Percentiles rank a stretch among this genome's conserved stretches.
Conservation (phyloP, 2,113 vertebrate species). For the Xiphophorus couchianus region DNA sequence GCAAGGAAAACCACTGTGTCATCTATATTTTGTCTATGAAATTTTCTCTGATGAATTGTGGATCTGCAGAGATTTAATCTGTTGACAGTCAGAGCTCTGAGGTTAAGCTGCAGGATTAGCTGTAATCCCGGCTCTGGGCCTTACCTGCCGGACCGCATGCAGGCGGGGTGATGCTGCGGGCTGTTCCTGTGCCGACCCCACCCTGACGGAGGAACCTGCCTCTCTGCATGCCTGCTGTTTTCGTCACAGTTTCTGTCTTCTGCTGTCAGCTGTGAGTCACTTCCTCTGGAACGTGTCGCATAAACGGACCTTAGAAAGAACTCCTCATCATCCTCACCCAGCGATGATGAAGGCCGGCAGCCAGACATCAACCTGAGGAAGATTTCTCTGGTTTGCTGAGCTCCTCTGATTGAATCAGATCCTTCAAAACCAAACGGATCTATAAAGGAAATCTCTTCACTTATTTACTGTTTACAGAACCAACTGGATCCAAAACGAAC, state of each 20-base stretch:
- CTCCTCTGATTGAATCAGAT: not conserved
- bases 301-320: not conserved
- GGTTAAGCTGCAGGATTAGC: not conserved
- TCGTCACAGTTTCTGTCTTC: not conserved
- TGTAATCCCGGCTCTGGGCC: no score
- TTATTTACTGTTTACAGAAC: no score
- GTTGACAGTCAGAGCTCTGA: not conserved
- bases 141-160: not conserved
- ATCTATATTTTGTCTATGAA: no score
- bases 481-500: no score
- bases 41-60: no score
- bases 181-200: not conserved
- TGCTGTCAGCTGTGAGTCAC: not conserved
- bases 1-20: no score
- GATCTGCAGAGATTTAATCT: no score
- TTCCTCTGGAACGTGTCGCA: not conserved
- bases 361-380: no score
- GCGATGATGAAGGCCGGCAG: no score
- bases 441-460: no score
- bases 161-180: not conserved
- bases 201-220: constrained; percentile 48
- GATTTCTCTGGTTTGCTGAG: no score
- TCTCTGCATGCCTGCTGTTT: constrained; percentile 40
- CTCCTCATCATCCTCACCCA: not conserved
- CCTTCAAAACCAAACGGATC: not conserved